Conservation (phyloP, 2,888 invertebrate species). For the Idaea dimidiata region DNA sequence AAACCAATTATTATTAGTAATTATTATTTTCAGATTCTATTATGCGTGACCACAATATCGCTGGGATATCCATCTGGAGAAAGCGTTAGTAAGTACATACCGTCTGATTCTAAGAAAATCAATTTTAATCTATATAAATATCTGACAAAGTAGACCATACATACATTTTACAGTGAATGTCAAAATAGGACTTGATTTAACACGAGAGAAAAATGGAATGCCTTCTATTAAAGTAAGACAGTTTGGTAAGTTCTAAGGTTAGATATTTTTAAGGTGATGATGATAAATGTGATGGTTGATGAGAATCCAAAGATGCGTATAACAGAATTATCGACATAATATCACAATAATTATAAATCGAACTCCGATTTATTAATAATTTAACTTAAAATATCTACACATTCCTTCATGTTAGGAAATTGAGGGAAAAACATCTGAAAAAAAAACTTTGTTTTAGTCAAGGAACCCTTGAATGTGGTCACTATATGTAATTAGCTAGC, state of each 20-base stretch:
- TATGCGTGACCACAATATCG: not conserved
- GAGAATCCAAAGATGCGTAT: too few species aligned
- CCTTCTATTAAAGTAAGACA: slow-evolving; percentile 50
- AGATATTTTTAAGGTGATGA: not conserved
- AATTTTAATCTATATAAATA: slow-evolving; percentile 1
- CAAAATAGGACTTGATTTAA: slow-evolving; percentile 61
- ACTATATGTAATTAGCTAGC: too few species aligned
- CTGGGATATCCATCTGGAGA: not conserved
- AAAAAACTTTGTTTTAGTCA: too few species aligned
- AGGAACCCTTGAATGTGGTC: too few species aligned
- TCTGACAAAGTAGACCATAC: not conserved
- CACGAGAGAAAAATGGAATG: slow-evolving; percentile 45
- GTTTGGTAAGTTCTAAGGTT: slow-evolving; percentile 23
- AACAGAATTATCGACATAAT: too few species aligned
- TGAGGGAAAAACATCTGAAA: too few species aligned
- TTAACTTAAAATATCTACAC: too few species aligned
- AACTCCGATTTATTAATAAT: too few species aligned
- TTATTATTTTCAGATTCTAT: not conserved
- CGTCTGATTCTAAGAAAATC: not conserved
- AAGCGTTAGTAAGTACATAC: not conserved
- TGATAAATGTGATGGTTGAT: too few species aligned
- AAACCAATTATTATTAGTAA: not conserved
- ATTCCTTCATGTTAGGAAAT: too few species aligned
- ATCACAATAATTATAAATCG: too few species aligned
- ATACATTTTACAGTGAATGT: slow-evolving; percentile 57